Evolutionary conservation across 2,797 vertebrate genomes (phyloP), one percentile per base, ranked within the genome.

Genomic region (Taeniopygia guttata): DNA sequence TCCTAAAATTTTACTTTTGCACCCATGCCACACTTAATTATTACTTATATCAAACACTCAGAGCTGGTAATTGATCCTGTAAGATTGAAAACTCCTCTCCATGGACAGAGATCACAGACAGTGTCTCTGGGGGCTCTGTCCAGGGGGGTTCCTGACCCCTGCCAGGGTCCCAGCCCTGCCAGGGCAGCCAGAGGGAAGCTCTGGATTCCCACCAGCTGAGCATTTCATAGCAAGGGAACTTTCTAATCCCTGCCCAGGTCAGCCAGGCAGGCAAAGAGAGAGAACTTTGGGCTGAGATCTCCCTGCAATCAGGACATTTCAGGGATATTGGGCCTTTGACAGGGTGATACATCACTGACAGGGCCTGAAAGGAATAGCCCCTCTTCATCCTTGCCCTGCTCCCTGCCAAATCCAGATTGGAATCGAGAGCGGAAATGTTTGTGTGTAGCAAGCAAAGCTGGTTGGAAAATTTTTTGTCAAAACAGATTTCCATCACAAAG

Each of bases 401-500:
- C 76, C 85, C 92, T 96, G 92, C 84, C 96, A 96, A 95, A 90
- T 77, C 90, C 75, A 2, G 25, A 52, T 17, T 91, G 93, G 87
- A 88, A 87, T 59, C 0, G 10, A 54, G 94, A 83, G 49, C 0
- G 73, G 95, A 95, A 96, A 95, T 89, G 87, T 94, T 95, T 93
- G 77, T 90, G 78, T 14, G 2, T 3, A 75, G 89, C 88, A 60
- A 54, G 63, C 3, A 60, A 66, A 91, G 84, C 79, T 84, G 94
- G 40, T 88, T 63, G 92, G 96, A 91, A 95, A 88, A 54, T 32
- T 55, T 59, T 91, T 90, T 95, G 95, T 95, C 94, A 95, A 67
- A 96, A 91, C 45, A 86, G 80, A 96, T 97, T 93, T 88, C 85
- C 91, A 94, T 96, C 94, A 94, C 87, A 67, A 84, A 92, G 78